Evolutionary conservation across 2,113 vertebrate species (phyloP), one percentile per base, ranked within the genome.

Genomic region (Lophotis ruficrista): DNA sequence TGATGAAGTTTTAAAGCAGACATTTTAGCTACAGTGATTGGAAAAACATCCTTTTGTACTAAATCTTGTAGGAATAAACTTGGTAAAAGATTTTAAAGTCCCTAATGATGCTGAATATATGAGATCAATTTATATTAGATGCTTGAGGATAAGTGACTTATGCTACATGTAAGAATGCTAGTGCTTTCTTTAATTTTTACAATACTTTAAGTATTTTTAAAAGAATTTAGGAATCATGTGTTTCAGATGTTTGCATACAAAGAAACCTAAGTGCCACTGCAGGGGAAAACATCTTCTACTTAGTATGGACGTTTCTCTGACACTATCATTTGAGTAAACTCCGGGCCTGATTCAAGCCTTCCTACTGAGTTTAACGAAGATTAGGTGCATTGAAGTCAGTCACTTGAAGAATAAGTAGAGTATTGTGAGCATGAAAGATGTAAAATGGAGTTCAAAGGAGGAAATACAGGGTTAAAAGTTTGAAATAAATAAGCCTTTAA

Each of bases 1-100:
- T 96, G 93, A 94, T 94, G 90, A 95, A 97, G 78, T 97, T 97
- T 96, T 97, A 97, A 96, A 97, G 88, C 65, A 96, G 93, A 96
- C 91, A 82, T 91, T 95, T 96, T 94, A 83, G 51, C 70, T 86
- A 47, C n/a, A 20, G 71, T 95, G 38, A 61, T 73, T 90, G 47
- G 64, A 91, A 97, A 97, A 79, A 87, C 81, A 96, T 53, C 78
- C 51, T 94, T 96, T 27, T 70, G 33, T 89, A 54, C 88, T 88
- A 72, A 96, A 82, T 54, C 31, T 76, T 80, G 45, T 45, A 66
- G 37, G 3, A 33, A 38, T 25, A 73, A 88, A 78, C 57, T 10
- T 6, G 18, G 14, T 53, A 43, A n/a, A 72, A 77, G 2, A 27
- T 61, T 89, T 65, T 30, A 9, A 72, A 47, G 10, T 47, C 21